Percentiles rank a stretch among this genome's conserved stretches.
Conservation (phyloP, 2,113 vertebrate species). For the Epinephelus lanceolatus region DNA sequence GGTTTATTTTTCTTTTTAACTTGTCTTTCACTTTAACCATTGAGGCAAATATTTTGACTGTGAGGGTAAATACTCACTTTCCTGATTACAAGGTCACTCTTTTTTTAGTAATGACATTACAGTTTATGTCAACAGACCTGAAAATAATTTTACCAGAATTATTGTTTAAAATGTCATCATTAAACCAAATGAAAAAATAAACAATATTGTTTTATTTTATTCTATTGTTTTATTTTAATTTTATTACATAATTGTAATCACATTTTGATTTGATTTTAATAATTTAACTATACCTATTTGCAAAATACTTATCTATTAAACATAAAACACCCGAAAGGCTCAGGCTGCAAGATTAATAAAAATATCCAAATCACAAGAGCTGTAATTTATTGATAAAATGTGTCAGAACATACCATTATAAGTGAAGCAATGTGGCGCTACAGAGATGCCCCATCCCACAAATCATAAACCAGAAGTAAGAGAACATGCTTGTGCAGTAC, state of each 20-base stretch:
- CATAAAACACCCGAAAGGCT: no score
- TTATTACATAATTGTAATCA: not conserved
- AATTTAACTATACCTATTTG: no score
- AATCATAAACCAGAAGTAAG: no score
- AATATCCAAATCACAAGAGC: no score
- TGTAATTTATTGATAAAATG: no score
- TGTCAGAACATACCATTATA: no score
- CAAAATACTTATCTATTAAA: no score
- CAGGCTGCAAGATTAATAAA: no score
- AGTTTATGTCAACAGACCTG: not conserved
- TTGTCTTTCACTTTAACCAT: not conserved
- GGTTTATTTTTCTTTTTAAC: not conserved
- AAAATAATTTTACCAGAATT: not conserved
- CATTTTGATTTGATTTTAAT: not conserved
- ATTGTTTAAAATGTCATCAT: not conserved
- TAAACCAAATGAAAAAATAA: not conserved
- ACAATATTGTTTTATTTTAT: not conserved
- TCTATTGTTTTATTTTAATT: not conserved
- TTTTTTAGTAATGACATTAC: not conserved
- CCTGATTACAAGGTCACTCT: not conserved
- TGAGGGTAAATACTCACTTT: not conserved
- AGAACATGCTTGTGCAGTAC: no score
- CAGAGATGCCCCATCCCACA: no score
- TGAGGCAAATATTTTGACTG: not conserved
- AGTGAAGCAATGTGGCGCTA: no score